Evolutionary conservation across 2,888 invertebrate species (phyloP).

Genomic region (Eupithecia dodoneata): DNA sequence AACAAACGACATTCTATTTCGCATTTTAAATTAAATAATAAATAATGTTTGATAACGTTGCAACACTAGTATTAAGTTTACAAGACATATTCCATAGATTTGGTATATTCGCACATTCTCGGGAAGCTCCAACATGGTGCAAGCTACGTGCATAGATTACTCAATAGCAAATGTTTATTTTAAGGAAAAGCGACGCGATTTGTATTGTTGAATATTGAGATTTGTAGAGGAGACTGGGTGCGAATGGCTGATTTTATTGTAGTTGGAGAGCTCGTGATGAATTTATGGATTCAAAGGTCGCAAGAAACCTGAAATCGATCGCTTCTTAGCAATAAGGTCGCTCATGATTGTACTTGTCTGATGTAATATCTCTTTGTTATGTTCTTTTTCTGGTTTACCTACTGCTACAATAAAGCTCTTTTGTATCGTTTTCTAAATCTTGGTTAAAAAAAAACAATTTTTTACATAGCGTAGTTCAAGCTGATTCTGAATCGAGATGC

Average conservation of each 20-base stretch:
- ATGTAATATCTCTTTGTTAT: too few relatives aligned
- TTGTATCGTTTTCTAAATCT: too few relatives aligned
- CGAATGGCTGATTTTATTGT: slow-evolving; percentile 39
- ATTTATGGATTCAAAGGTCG: not conserved
- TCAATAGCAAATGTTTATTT: slow-evolving; percentile 52
- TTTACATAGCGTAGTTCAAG: too few relatives aligned
- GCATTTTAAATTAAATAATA: too few relatives aligned
- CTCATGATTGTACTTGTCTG: not conserved
- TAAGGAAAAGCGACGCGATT: slow-evolving; percentile 49
- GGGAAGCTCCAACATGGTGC: slow-evolving; percentile 49
- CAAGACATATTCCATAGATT: not conserved
- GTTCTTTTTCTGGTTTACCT: too few relatives aligned
- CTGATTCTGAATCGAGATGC: too few relatives aligned
- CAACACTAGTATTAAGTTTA: not conserved
- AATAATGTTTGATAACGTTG: too few relatives aligned
- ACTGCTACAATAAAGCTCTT: too few relatives aligned
- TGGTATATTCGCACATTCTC: slow-evolving; percentile 29
- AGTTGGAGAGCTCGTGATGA: not conserved
- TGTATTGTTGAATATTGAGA: slow-evolving; percentile 42
- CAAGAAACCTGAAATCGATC: not conserved
- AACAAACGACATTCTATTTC: too few relatives aligned
- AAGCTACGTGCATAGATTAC: slow-evolving; percentile 62
- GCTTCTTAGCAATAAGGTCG: not conserved
- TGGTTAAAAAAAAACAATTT: too few relatives aligned
- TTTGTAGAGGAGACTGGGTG: slow-evolving; percentile 35